phyloP scores from a whole-genome alignment of 2,113 vertebrate species.

The Microcebus griseorufus region DNA sequence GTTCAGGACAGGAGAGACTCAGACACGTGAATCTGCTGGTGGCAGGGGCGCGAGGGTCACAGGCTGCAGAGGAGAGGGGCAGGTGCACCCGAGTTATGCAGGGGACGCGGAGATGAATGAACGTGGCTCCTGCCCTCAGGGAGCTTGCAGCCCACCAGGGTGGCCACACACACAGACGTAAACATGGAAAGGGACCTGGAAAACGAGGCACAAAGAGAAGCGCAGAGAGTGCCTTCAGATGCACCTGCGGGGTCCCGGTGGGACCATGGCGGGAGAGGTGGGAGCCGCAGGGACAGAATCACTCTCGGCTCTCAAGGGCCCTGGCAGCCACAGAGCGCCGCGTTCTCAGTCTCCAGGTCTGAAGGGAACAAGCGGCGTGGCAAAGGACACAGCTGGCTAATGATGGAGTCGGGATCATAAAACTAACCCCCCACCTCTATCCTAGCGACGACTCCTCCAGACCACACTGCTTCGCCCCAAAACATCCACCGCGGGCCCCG shows the following conservation, averaged over 20 bases:
- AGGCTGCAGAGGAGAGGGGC: not conserved
- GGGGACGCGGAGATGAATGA: not conserved
- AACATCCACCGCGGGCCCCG: not conserved
- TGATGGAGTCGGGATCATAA: not conserved
- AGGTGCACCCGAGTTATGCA: fast-evolving
- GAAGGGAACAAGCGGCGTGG: not conserved
- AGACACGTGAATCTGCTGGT: not conserved
- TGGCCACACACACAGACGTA: fast-evolving
- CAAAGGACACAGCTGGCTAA: not conserved
- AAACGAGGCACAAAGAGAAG: not conserved
- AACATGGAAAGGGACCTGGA: not conserved
- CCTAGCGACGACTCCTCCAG: not conserved
- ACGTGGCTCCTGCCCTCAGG: not conserved
- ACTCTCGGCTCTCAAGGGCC: not conserved
- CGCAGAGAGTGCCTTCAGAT: fast-evolving
- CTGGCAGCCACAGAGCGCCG: not conserved
- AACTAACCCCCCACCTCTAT: not conserved
- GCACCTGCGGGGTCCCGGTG: fast-evolving
- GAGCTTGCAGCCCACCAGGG: too few species aligned
- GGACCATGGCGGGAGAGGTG: not conserved
- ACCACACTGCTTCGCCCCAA: not conserved
- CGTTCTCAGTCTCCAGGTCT: not conserved
- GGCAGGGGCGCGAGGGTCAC: not conserved
- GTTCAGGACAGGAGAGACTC: not conserved
- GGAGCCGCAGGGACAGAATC: not conserved